Base-by-base conservation (phyloP, 1,140 invertebrate species). In the Nilaparvata lugens region DNA sequence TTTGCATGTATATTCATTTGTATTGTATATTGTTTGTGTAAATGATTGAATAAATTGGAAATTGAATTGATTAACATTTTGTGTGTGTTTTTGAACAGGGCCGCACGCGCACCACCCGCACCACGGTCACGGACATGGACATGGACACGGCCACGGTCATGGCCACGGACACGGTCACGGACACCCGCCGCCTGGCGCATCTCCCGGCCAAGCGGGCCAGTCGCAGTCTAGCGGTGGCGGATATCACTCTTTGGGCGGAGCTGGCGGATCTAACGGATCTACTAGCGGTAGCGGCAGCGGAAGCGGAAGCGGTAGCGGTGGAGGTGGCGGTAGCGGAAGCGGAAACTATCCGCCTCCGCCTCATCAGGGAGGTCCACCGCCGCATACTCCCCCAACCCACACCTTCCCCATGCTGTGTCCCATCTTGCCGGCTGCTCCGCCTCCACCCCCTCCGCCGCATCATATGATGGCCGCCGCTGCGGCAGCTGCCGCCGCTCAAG, bases 401-500 rank as follows among this genome's bases (percentile, higher is more conserved):
- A 71, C 52, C 81, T 77, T 67, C 80, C 48, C 77, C 75, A 58
- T 84, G 48, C 79, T 84, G 77, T 84, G 81, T 65, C 77, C 79
- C 35, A 72, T 82, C 7, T 70, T 81, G 57, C 76, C 79, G 35
- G 77, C 77, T 58, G 79, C 80, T 65, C 75, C 79, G 66, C 72
- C 79, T 42, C 74, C 75, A 38, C 74, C 79, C 6, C 78, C 72
- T 5, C 68, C 72, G 43, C 71, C 72, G 51, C 76, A 76, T 57
- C 77, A 76, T 62, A 76, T 76, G 58, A 79, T 78, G 66, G 77
- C 76, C 45, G 63, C 62, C 18, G 60, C 56, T 18, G 61, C 40
- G 45, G 59, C 43, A 42, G 63, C 62, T 14, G 60, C 56, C 18
- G 61, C 40, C 38, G 59, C 43, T 55, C 62, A 62, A 38, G 55